phyloP scores from a whole-genome alignment of 2,888 invertebrate species.

The Ochropleura plecta region DNA sequence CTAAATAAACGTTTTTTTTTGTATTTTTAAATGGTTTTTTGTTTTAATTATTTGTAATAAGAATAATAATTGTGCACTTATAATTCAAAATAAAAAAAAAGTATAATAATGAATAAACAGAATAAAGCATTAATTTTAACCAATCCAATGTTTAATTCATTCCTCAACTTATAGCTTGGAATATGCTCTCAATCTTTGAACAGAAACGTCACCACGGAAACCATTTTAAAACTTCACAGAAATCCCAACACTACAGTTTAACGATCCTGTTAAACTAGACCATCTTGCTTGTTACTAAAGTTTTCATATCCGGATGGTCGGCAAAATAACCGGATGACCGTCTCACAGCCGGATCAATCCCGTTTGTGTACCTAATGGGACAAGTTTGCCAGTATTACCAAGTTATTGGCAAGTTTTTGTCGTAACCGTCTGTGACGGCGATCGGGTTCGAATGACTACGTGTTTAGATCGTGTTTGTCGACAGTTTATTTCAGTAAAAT shows the following conservation, averaged over 20 bases:
- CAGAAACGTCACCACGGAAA: neutral
- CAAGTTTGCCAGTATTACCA: constrained; percentile 53
- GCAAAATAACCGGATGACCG: constrained; percentile 55
- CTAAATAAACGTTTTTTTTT: too few relatives aligned
- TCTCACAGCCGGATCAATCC: constrained; percentile 58
- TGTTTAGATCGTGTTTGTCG: constrained; percentile 24
- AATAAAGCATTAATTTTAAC: neutral
- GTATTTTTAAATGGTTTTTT: too few relatives aligned
- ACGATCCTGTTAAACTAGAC: constrained; percentile 23
- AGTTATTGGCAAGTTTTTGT: constrained; percentile 59
- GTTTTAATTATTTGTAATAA: too few relatives aligned
- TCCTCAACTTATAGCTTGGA: neutral
- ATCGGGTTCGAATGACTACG: constrained; percentile 29
- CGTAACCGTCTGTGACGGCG: constrained; percentile 35
- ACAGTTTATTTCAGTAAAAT: constrained; percentile 16
- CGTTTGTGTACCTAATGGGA: constrained; percentile 61
- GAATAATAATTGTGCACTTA: too few relatives aligned
- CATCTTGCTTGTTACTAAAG: constrained; percentile 56
- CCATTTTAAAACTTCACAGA: neutral
- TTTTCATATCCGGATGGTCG: constrained; percentile 47
- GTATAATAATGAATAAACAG: too few relatives aligned
- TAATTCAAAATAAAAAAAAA: too few relatives aligned
- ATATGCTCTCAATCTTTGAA: neutral
- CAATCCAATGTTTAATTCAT: neutral
- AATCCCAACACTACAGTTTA: neutral